Evolutionary conservation across 2,888 invertebrate species (phyloP).

Genomic region (Eremobia ochroleuca): DNA sequence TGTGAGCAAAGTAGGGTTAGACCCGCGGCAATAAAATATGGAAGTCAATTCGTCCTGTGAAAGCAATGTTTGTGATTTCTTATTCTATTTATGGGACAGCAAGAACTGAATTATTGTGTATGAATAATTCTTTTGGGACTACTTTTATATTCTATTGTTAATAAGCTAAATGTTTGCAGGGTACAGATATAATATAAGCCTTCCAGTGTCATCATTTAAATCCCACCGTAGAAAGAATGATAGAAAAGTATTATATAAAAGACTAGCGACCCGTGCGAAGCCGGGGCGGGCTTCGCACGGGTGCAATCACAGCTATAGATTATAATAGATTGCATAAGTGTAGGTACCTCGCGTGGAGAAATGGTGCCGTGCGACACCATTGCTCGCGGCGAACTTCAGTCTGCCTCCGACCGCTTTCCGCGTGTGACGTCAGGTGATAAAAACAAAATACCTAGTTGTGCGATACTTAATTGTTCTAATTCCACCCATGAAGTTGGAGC

Average conservation of each 20-base stretch:
- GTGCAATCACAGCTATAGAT: too few species aligned
- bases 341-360: too few species aligned
- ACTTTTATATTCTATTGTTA: neutral
- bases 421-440: too few species aligned
- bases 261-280: too few species aligned
- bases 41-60: slow-evolving; percentile 29
- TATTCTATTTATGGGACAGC: slow-evolving; percentile 20
- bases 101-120: slow-evolving; percentile 4
- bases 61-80: slow-evolving; percentile 39
- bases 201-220: slow-evolving; percentile 91
- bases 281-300: too few species aligned
- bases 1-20: slow-evolving; percentile 42
- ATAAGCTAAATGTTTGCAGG: slow-evolving; percentile 24
- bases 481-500: too few species aligned
- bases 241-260: slow-evolving; percentile 92
- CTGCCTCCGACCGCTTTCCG: too few species aligned
- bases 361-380: too few species aligned
- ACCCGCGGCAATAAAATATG: slow-evolving; percentile 34
- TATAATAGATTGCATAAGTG: too few species aligned
- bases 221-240: slow-evolving; percentile 89
- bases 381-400: too few species aligned
- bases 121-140: slow-evolving; percentile 1
- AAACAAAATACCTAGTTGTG: too few species aligned
- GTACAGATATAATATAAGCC: slow-evolving; percentile 92
- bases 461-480: too few species aligned